Evolutionary conservation across 2,888 invertebrate genomes (phyloP).

Genomic region (Caenorhabditis angaria): DNA sequence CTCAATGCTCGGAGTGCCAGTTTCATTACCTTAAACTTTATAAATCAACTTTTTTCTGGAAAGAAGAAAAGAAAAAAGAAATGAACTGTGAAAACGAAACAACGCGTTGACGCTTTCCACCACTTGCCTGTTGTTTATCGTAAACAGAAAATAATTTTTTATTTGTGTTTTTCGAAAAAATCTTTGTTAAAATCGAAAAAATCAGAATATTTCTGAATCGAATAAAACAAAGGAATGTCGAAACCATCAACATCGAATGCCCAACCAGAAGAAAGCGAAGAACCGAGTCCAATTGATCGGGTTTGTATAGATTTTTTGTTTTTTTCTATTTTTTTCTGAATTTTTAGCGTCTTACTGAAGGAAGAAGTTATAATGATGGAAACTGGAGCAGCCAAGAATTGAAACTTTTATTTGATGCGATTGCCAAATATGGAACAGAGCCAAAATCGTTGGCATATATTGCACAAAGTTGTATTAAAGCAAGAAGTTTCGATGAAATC

Average conservation of each 20-base stretch:
- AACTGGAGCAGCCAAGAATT: slow-evolving; percentile 42
- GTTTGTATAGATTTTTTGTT: no score
- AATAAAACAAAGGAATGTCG: neutral
- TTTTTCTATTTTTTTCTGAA: no score
- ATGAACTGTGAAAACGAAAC: slow-evolving; percentile 23
- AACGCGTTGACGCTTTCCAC: slow-evolving; percentile 11
- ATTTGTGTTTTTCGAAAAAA: neutral
- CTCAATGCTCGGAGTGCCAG: slow-evolving; percentile 64
- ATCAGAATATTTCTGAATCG: neutral
- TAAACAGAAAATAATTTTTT: slow-evolving; percentile 15
- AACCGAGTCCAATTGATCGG: slow-evolving; percentile 17
- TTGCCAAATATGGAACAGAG: slow-evolving; percentile 33
- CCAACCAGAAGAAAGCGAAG: neutral
- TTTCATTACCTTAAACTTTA: slow-evolving; percentile 55
- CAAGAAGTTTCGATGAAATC: slow-evolving; percentile 22
- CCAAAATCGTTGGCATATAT: slow-evolving; percentile 21
- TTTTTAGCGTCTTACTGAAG: slow-evolving; percentile 28
- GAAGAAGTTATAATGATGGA: slow-evolving; percentile 36
- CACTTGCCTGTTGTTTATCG: slow-evolving; percentile 28
- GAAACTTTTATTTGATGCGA: slow-evolving; percentile 21
- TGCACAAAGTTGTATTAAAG: slow-evolving; percentile 13
- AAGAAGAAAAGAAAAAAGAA: neutral
- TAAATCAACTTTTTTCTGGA: neutral
- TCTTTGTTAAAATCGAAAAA: neutral
- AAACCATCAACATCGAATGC: neutral